phyloP scores from a whole-genome alignment of 2,797 vertebrate species.

The Pangasius krempfi region DNA sequence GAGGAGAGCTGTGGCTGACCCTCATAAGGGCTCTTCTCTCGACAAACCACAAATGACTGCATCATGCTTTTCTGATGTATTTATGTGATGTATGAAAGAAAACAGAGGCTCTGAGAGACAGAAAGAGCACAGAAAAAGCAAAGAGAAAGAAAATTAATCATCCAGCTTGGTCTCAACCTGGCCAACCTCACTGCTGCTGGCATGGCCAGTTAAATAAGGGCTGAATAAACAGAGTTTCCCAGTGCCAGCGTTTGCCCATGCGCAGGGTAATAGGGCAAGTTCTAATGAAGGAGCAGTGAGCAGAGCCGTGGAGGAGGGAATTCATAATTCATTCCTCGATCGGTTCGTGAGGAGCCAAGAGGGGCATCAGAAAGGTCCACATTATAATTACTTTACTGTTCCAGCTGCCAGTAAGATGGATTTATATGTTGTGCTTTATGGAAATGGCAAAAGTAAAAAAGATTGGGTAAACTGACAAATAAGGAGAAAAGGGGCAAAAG shows the following conservation, averaged over 20 bases:
- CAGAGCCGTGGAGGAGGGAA: constrained; percentile 41
- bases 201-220: constrained; percentile 56
- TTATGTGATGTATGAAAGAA: constrained; percentile 4
- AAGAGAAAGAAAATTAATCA: neutral
- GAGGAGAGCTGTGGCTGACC: neutral
- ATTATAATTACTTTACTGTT: constrained; percentile 51
- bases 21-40: no score
- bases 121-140: neutral
- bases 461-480: neutral
- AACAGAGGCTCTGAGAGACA: neutral
- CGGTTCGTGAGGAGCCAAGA: constrained; percentile 42
- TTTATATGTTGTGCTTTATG: constrained; percentile 41
- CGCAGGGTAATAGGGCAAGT: constrained; percentile 34
- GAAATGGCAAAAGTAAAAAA: neutral
- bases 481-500: neutral
- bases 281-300: constrained; percentile 55
- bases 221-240: constrained; percentile 52
- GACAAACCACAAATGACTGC: constrained; percentile 18
- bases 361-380: constrained; percentile 40
- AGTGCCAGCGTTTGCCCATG: constrained; percentile 54
- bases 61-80: neutral
- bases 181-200: constrained; percentile 26
- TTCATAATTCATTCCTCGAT: constrained; percentile 55
- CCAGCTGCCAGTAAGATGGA: constrained; percentile 45
- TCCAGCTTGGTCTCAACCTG: neutral